phyloP scores from a whole-genome alignment of 2,888 invertebrate species.

The Ypsolopha scabrella region DNA sequence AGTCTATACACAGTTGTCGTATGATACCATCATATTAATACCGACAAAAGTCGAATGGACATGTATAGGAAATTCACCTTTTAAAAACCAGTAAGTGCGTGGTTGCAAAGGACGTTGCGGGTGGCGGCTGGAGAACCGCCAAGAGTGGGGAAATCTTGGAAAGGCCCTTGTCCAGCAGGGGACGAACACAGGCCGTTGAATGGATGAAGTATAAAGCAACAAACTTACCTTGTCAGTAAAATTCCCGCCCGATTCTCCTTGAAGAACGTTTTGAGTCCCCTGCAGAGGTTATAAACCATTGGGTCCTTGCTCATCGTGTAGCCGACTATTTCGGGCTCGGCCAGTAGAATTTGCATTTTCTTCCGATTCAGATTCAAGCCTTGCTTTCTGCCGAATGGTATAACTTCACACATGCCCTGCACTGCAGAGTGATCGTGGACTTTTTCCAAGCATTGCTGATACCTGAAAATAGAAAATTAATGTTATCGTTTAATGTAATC shows the following conservation, averaged over 20 bases:
- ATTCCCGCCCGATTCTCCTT: constrained; percentile 62
- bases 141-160: no score
- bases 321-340: constrained; percentile 58
- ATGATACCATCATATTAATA: no score
- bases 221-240: constrained; percentile 43
- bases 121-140: no score
- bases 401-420: constrained; percentile 59
- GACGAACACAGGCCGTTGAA: no score
- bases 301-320: constrained; percentile 59
- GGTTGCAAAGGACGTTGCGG: no score
- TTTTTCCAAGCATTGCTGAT: constrained; percentile 48
- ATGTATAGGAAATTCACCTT: no score
- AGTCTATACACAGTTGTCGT: no score
- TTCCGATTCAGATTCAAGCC: constrained; percentile 44
- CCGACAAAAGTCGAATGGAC: no score
- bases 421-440: constrained; percentile 57
- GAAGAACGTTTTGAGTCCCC: constrained; percentile 69
- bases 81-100: no score
- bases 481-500: not conserved
- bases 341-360: constrained; percentile 49
- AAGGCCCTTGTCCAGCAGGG: no score
- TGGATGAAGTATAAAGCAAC: constrained; percentile 25
- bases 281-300: constrained; percentile 58
- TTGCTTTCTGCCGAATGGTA: constrained; percentile 57
- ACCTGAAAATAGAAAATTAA: constrained; percentile 25